Percentiles rank a stretch among this genome's conserved stretches.
Conservation (phyloP, 2,113 vertebrate species). For the Neofelis nebulosa region DNA sequence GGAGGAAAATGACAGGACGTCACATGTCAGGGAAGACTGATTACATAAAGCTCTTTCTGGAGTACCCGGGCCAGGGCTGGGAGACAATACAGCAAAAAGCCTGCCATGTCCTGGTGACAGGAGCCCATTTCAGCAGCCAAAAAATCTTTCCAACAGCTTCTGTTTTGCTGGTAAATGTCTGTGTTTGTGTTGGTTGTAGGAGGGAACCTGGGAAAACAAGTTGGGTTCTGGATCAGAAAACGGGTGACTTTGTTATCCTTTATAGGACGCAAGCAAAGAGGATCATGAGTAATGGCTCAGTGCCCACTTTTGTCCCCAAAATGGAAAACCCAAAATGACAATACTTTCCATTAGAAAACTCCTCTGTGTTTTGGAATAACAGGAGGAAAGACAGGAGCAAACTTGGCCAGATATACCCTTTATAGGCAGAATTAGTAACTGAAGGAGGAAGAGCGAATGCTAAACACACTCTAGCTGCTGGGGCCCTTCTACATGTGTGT, state of each 20-base stretch:
- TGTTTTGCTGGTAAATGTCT: constrained; percentile 74
- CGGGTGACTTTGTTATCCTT: constrained; percentile 49
- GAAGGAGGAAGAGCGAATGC: not conserved
- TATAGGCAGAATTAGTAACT: not conserved
- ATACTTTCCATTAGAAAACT: not conserved
- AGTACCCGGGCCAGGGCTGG: constrained; percentile 51
- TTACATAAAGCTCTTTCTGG: constrained; percentile 56
- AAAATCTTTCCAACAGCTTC: constrained; percentile 81
- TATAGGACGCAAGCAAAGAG: constrained; percentile 50
- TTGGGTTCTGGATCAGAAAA: constrained; percentile 44
- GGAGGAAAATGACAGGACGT: constrained; percentile 75
- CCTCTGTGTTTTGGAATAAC: constrained; percentile 31
- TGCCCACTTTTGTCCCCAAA: not conserved
- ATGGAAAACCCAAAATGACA: constrained; percentile 26
- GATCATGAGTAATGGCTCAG: constrained; percentile 8
- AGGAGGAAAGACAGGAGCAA: constrained; percentile 25
- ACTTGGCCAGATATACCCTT: not conserved
- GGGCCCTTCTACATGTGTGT: not conserved
- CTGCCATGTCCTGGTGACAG: constrained; percentile 79
- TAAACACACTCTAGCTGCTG: not conserved
- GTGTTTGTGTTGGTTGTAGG: constrained; percentile 65
- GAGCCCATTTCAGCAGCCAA: constrained; percentile 81
- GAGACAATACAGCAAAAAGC: constrained; percentile 77
- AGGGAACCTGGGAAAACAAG: constrained; percentile 67
- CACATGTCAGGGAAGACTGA: constrained; percentile 58